Conservation (phyloP, 35 echinoderm and acorn worm genomes). For the Nesometra sesokonis region DNA sequence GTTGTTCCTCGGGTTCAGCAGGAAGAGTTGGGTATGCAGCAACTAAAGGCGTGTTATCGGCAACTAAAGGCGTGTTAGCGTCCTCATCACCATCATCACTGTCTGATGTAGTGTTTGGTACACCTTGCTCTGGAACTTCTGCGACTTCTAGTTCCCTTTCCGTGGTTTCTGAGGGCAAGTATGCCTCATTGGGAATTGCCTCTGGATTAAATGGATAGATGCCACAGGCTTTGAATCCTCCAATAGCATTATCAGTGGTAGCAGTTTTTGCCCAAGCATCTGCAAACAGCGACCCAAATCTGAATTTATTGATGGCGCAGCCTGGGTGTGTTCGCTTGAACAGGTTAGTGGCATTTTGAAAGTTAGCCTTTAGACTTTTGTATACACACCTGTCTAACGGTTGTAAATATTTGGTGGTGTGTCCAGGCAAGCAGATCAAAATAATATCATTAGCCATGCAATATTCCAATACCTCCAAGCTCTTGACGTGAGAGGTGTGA, state of each 20-base stretch:
- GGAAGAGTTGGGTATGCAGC: no score
- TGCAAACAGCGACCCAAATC: slow-evolving; percentile 18
- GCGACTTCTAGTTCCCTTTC: no score
- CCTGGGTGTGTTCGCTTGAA: slow-evolving; percentile 13
- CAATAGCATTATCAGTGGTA: slow-evolving; percentile 11
- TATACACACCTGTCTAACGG: slow-evolving; percentile 18
- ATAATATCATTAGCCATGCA: slow-evolving; percentile 8
- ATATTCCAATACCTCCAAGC: neutral
- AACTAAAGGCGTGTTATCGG: no score
- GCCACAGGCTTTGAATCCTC: slow-evolving; percentile 29
- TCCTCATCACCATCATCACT: no score
- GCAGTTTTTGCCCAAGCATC: slow-evolving; percentile 46
- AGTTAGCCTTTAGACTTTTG: slow-evolving; percentile 28
- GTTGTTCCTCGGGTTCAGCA: no score
- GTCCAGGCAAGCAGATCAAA: slow-evolving; percentile 25
- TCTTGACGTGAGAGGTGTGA: slow-evolving; percentile 15
- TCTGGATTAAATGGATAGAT: slow-evolving; percentile 41
- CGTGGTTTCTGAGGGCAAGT: no score
- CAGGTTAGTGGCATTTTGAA: no score
- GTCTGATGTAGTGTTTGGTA: no score
- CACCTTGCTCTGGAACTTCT: no score
- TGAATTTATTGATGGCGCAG: slow-evolving; percentile 27
- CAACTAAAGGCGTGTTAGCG: no score
- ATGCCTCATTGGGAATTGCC: slow-evolving; percentile 32
- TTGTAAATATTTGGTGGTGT: slow-evolving; percentile 44